A percentile compares a stretch with the other conserved stretches of the same genome.
phyloP scores from a whole-genome alignment of 2,797 vertebrate species.

The Mionectes olivaceus region DNA sequence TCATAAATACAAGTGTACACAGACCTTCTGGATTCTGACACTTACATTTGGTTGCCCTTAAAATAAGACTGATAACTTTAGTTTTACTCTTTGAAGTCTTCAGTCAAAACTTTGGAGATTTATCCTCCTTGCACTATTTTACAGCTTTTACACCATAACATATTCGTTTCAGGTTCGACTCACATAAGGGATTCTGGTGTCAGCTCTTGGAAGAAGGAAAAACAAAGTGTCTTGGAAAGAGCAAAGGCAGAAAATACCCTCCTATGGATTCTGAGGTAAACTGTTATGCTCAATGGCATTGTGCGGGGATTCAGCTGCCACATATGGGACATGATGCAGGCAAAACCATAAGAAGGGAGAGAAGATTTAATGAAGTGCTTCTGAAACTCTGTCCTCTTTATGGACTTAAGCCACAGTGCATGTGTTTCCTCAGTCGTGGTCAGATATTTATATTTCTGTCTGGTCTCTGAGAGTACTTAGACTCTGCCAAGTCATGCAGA shows the following conservation, averaged over 20 bases:
- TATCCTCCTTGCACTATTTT: neutral
- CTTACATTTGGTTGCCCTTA: constrained; percentile 23
- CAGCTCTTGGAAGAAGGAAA: constrained; percentile 91
- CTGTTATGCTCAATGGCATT: neutral
- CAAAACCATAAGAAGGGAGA: neutral
- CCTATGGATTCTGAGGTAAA: constrained; percentile 90
- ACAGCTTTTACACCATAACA: neutral
- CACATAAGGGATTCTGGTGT: constrained; percentile 96
- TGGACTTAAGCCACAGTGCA: neutral
- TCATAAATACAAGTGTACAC: neutral
- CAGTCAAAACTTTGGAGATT: neutral
- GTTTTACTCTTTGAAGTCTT: constrained; percentile 22
- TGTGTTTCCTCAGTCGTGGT: neutral
- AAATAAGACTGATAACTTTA: constrained; percentile 17
- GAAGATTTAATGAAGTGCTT: neutral
- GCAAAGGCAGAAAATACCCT: constrained; percentile 94
- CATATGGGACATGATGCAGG: no score
- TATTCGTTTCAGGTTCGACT: constrained; percentile 87
- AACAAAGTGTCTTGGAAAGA: constrained; percentile 93
- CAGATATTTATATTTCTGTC: neutral
- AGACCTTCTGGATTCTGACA: neutral
- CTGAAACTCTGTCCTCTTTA: neutral
- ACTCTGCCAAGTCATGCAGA: neutral
- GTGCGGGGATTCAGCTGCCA: neutral
- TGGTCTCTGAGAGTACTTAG: neutral